Conservation (phyloP, 1,140 invertebrate genomes). For the Teleogryllus occipitalis region DNA sequence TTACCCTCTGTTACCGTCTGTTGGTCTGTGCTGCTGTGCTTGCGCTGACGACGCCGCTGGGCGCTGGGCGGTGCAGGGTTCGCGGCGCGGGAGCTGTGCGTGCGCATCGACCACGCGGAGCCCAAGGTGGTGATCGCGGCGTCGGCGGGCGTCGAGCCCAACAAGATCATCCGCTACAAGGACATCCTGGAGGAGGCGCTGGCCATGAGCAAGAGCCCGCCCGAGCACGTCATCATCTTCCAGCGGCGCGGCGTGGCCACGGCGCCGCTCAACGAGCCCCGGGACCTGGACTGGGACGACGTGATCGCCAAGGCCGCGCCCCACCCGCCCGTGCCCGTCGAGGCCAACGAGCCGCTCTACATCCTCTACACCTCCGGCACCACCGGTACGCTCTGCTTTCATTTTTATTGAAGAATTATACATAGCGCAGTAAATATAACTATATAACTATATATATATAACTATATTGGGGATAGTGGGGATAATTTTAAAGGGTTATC, state of each 20-base stretch:
- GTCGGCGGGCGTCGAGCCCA: constrained; percentile 83
- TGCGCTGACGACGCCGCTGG: too few relatives aligned
- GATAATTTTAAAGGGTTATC: too few relatives aligned
- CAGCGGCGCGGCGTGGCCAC: constrained; percentile 59
- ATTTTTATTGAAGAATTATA: too few relatives aligned
- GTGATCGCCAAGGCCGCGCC: constrained; percentile 52
- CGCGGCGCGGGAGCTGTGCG: constrained; percentile 74
- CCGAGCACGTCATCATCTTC: constrained; percentile 69
- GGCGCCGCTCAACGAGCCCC: constrained; percentile 47
- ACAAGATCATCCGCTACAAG: constrained; percentile 71
- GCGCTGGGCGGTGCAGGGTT: constrained; percentile 69
- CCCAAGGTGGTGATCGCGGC: constrained; percentile 83
- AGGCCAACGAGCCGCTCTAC: constrained; percentile 83
- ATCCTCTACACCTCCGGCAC: constrained; percentile 91
- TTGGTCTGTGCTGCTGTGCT: too few relatives aligned
- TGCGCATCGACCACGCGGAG: constrained; percentile 76
- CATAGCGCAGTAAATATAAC: too few relatives aligned
- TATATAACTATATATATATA: too few relatives aligned
- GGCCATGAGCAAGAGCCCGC: constrained; percentile 56
- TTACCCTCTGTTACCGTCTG: too few relatives aligned
- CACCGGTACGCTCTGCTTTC: constrained; percentile 49
- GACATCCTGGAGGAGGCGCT: constrained; percentile 81
- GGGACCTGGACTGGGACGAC: constrained; percentile 71
- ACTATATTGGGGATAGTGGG: too few relatives aligned
- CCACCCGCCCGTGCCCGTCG: constrained; percentile 73